Base-by-base conservation (phyloP, 2,888 invertebrate genomes). In the Cylindroiulus punctatus region DNA sequence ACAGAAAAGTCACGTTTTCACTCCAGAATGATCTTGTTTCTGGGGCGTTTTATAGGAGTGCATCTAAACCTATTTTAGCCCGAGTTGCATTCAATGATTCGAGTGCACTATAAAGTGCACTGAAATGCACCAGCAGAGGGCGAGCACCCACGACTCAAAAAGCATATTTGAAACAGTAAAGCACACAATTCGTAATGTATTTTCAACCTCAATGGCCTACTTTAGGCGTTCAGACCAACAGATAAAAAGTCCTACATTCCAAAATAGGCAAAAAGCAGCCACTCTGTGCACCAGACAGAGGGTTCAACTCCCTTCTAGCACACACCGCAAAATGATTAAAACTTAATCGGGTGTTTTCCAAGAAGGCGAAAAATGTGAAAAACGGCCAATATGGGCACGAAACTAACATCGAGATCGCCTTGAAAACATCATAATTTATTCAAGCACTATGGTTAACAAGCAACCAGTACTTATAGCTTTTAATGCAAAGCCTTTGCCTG, bases 121-220 rank as follows among this genome's bases (percentile, higher is more conserved):
- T 22, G 19, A 65, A 65, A 65, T 22, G 22, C 17, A 76, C 14
- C 30, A 32, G 76, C 26, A 32, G 30, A 76, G 30, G 76, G 76
- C 76, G 76, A 76, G 76, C 76, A 76, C 76, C 76, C 76, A 76
- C 76, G 76, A 76, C 30, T 76, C 76, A 76, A 76, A 65, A 76
- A 76, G 30, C 76, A 76, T 76, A 76, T 76, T 76, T 76, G 30
- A 76, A 76, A 76, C 76, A 76, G 76, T 76, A 76, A 76, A 76
- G 76, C 76, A 76, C 76, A 76, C 76, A 76, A 76, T 76, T 76
- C 76, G 30, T 76, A 76, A 76, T 76, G 76, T 76, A 76, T 76
- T 76, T 76, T 76, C 76, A 76, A 76, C 76, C 76, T 76, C 76
- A 76, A 76, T 76, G 76, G 76, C 76, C 76, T 76, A 76, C 76